A percentile compares a stretch with the other conserved stretches of the same genome.
These are phyloP conservation scores for Anguilla megastoma DNA, from an alignment of 2,797 vertebrate genomes.

Conservation along the genomic window DNA sequence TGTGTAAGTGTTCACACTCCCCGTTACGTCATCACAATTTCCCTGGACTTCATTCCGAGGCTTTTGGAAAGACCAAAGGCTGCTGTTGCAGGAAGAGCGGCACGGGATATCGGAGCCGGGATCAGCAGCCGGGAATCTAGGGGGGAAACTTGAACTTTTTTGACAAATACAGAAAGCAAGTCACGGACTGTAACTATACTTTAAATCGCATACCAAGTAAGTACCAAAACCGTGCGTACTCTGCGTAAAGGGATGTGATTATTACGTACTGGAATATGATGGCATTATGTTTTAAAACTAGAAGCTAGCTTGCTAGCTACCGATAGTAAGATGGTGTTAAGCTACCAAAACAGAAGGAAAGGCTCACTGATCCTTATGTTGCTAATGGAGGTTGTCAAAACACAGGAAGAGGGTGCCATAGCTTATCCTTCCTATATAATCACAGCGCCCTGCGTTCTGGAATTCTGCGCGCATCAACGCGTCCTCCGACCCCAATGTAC, in stretches of 20 bases:
- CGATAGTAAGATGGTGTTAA: conserved; percentile 15
- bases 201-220: conserved; percentile 47
- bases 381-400: conserved; percentile 49
- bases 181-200: conserved; percentile 30
- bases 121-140: conserved; percentile 21
- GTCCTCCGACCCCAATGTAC: not conserved
- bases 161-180: conserved; percentile 16
- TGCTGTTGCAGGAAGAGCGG: conserved; percentile 56
- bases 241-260: not conserved
- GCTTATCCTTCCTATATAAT: conserved; percentile 8
- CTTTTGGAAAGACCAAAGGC: conserved; percentile 52
- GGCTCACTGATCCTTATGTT: conserved; percentile 28
- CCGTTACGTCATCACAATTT: conserved; percentile 68
- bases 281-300: not conserved
- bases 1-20: not conserved
- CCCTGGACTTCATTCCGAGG: conserved; percentile 63
- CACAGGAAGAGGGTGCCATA: conserved; percentile 26
- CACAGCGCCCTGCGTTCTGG: not conserved
- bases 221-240: conserved; percentile 8
- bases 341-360: conserved; percentile 13
- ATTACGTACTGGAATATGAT: not conserved
- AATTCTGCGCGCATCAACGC: not conserved
- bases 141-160: conserved; percentile 40
- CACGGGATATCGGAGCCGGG: conserved; percentile 41
- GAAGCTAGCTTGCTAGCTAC: not conserved